Conservation (phyloP, 1,140 invertebrate species). For the Cataglyphis hispanica region DNA sequence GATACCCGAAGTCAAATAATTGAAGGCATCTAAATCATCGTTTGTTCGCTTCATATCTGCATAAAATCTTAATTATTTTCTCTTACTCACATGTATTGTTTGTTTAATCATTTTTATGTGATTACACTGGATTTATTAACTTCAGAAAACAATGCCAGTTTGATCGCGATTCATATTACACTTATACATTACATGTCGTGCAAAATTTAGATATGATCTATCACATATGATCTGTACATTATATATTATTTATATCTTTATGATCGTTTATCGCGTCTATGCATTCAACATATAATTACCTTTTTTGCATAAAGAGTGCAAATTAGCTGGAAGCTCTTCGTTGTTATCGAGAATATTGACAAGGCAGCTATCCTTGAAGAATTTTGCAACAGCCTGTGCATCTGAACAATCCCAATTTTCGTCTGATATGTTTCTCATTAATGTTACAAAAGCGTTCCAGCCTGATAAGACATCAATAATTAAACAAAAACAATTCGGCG, state of each 20-base stretch:
- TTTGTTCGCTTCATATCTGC: slow-evolving; percentile 18
- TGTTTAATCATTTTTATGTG: not conserved
- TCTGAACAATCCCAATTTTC: slow-evolving; percentile 83
- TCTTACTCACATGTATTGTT: not conserved
- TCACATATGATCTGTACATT: not conserved
- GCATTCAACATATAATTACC: slow-evolving; percentile 50
- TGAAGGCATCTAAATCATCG: slow-evolving; percentile 88
- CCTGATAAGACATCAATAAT: slow-evolving; percentile 81
- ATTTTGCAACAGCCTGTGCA: slow-evolving; percentile 85
- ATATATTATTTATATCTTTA: slow-evolving; percentile 16
- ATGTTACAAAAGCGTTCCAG: slow-evolving; percentile 87
- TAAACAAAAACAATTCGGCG: not conserved
- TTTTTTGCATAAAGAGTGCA: slow-evolving; percentile 75
- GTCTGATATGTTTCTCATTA: slow-evolving; percentile 82
- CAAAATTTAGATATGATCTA: slow-evolving; percentile 3
- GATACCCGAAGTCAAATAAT: slow-evolving; percentile 92
- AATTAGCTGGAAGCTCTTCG: slow-evolving; percentile 73
- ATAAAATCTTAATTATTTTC: slow-evolving; percentile 6
- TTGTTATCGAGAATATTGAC: slow-evolving; percentile 82
- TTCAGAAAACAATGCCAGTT: not conserved
- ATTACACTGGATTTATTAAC: not conserved
- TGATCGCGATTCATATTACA: not conserved
- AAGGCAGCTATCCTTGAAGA: slow-evolving; percentile 89
- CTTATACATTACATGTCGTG: not conserved
- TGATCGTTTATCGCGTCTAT: not conserved